Base-by-base conservation (phyloP, 2,888 invertebrate species). In the Caenorhabditis sp. region DNA sequence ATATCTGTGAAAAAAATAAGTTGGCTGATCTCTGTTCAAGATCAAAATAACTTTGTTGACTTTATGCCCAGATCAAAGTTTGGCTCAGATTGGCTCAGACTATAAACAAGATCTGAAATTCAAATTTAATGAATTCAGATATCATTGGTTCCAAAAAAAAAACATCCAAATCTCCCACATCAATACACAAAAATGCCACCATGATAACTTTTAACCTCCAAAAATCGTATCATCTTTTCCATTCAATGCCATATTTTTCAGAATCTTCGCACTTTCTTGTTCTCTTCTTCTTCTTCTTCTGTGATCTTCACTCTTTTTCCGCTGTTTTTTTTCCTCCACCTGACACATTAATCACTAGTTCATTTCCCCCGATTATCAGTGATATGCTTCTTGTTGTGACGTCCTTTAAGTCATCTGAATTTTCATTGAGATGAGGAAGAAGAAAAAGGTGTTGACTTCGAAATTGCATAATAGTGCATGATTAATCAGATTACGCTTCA, bases 301-400 rank as follows among this genome's bases (percentile, higher is more conserved):
- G 19, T 61, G 49, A 73, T 73, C 61, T 73, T 73, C 61, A 61
- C 61, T 51, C 72, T 73, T 35, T 49, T 26, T 14, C 24, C 8
- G 31, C 8, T 35, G 8, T 69, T 51, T 22, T 41, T 72, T 59
- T 47, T 35, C 22, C 38, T 19, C 16, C 58, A 59, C 59, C 72
- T 72, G 72, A 51, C 61, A 44, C 72, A 73, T 73, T 73, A 61
- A 73, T 73, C 72, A 73, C 26, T 70, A 38, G 56, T 69, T 44
- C 69, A 12, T 54, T 69, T 41, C 56, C 54, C 22, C 59, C 47
- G 72, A 54, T 74, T 74, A 74, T 74, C 73, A 54, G 16, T 31
- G 41, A 74, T n/a, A n/a, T 74, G 73, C 73, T 74, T 74, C 73
- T 74, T 74, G 63, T 63, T 74, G 73, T 74, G 73, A 74, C 73